Base-by-base conservation (phyloP, 2,113 vertebrate species). In the Syngnathus scovelli region DNA sequence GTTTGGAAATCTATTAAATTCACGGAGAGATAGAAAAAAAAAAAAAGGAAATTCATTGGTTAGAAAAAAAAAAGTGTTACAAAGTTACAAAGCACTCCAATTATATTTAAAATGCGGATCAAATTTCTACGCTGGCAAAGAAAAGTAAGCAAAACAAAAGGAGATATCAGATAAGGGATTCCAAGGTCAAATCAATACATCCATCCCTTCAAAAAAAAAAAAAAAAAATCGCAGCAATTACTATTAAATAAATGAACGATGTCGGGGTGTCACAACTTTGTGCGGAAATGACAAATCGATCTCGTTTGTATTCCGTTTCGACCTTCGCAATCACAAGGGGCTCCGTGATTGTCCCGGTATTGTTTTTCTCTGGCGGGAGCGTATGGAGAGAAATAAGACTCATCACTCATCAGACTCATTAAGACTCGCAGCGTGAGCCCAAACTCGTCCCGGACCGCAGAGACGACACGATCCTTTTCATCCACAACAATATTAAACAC, bases 1-100 rank as follows among this genome's bases (percentile, higher is more conserved):
- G 27, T 60, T 72, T 51, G 52, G 39, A 76, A 71, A 68, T 44
- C 61, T 56, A 46, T 59, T 27, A 36, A 64, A 64, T 51, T 67
- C n/a, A 68, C 10, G 2, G 60, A 38, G 48, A 37, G 39, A 44
- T 62, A 44, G 61, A 44, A 41, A 41, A n/a, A 8, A n/a, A 8
- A 4, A 3, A 60, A 18, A 11, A 8, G 8, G n/a, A 18, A 27
- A 58, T 27, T 33, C 36, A 36, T 36, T 58, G 27, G 27, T 13
- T 55, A 33, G 15, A 12, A 43, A 48, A 41, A 2, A 13, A 55
- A 16, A 36, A 15, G 55, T 36, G 13, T 36, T 7, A 13, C 2
- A 58, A 15, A 8, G 27, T 36, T 36, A 13, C 23, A 58, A 36
- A 16, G 2, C 23, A 15, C 54, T 13, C 23, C 5, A 36, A 55